Conservation (phyloP, 1,140 invertebrate genomes). For the Planococcus citri region DNA sequence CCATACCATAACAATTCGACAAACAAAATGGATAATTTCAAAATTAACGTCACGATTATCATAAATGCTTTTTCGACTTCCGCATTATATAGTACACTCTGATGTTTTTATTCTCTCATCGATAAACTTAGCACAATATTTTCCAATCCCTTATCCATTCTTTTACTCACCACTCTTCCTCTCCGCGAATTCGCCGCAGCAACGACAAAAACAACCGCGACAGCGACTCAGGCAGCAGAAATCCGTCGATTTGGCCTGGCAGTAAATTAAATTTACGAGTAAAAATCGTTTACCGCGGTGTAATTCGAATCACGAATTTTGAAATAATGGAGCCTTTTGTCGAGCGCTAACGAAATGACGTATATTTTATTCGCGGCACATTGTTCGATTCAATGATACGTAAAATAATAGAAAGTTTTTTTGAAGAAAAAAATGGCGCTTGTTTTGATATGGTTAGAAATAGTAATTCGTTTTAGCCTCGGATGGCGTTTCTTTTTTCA, state of each 20-base stretch:
- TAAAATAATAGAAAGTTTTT: slow-evolving; percentile 10
- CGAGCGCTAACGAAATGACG: not conserved
- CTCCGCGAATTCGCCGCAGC: too few relatives aligned
- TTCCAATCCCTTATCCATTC: too few relatives aligned
- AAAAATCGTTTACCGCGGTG: not conserved
- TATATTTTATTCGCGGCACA: slow-evolving; percentile 8
- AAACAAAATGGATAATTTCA: not conserved
- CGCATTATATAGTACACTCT: not conserved
- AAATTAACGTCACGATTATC: slow-evolving; percentile 19
- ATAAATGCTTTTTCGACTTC: not conserved
- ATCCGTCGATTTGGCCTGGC: too few relatives aligned
- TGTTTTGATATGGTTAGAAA: not conserved
- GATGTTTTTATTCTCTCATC: too few relatives aligned
- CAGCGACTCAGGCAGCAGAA: too few relatives aligned
- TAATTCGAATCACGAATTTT: slow-evolving; percentile 14
- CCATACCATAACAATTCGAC: too few relatives aligned
- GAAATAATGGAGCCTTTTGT: slow-evolving; percentile 19
- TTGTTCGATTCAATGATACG: slow-evolving; percentile 13
- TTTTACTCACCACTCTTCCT: too few relatives aligned
- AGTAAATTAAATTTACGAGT: too few relatives aligned
- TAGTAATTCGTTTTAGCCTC: not conserved
- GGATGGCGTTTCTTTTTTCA: not conserved
- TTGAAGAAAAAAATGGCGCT: not conserved
- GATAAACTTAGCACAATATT: too few relatives aligned
- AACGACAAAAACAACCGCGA: too few relatives aligned